Conservation (phyloP, 1,140 invertebrate species). For the Penaeus japonicus region DNA sequence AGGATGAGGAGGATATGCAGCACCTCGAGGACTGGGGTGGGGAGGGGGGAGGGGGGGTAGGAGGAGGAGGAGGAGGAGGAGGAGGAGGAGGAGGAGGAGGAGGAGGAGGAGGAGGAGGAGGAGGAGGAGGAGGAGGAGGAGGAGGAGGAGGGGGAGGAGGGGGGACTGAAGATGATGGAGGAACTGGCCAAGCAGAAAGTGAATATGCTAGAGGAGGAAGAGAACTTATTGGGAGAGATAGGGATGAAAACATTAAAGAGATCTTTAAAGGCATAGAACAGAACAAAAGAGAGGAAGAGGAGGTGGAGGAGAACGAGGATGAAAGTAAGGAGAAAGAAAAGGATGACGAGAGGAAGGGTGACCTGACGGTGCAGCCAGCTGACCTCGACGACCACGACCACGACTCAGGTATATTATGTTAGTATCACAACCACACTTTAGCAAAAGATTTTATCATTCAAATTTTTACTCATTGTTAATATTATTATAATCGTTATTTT, state of each 20-base stretch:
- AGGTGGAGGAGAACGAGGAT: not conserved
- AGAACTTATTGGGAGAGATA: not conserved
- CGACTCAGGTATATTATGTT: constrained; percentile 58
- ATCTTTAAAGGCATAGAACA: not conserved
- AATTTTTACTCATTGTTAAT: not conserved
- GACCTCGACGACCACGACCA: constrained; percentile 52
- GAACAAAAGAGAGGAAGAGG: not conserved
- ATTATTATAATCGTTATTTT: not conserved
- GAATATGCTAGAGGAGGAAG: not conserved
- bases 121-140: constrained; percentile 28
- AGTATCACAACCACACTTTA: constrained; percentile 50
- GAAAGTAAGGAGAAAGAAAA: constrained; percentile 13
- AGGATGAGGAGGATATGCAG: constrained; percentile 22
- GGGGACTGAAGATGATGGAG: constrained; percentile 39
- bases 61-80: constrained; percentile 41
- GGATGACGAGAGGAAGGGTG: constrained; percentile 27
- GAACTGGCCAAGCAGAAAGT: not conserved
- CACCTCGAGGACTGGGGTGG: no score
- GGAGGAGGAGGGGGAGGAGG: constrained; percentile 28
- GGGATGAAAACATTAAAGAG: not conserved
- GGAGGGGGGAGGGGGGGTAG: constrained; percentile 25
- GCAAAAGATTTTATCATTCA: not conserved
- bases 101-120: not conserved
- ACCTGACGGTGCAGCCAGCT: constrained; percentile 41
- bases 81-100: constrained; percentile 46